phyloP scores from a whole-genome alignment of 2,888 invertebrate species.

The Alloplasta piceator region DNA sequence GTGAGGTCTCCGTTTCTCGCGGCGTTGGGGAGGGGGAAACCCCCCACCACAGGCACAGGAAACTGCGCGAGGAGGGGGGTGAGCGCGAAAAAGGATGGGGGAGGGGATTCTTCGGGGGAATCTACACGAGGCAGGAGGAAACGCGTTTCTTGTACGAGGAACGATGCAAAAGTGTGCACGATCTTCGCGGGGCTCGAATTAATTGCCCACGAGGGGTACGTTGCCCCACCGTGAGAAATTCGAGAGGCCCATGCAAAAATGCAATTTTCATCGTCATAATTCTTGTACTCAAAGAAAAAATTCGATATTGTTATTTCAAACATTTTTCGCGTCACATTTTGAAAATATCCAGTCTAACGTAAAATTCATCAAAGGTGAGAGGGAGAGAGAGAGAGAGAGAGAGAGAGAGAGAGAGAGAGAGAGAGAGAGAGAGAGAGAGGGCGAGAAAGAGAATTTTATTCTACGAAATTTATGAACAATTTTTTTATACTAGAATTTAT shows the following conservation, averaged over 20 bases:
- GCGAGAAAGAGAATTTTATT: no score
- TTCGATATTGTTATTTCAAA: no score
- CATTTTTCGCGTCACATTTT: no score
- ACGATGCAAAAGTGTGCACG: neutral
- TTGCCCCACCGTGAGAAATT: neutral
- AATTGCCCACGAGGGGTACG: neutral
- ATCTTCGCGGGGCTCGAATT: neutral
- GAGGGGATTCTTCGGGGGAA: neutral
- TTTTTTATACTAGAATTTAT: no score
- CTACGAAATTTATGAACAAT: no score
- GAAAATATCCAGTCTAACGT: no score
- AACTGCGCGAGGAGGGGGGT: neutral
- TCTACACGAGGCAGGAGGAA: neutral
- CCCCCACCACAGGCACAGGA: conserved; percentile 16
- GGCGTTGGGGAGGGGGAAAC: conserved; percentile 3
- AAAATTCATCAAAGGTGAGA: no score
- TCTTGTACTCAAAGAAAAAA: no score
- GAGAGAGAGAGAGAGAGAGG: no score
- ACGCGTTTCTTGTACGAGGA: neutral
- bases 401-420: no score
- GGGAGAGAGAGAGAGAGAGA: no score
- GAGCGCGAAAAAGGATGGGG: neutral
- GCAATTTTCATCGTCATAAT: no score
- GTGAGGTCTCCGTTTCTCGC: conserved; percentile 3
- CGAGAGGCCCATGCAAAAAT: neutral